Base-by-base conservation (phyloP, 2,888 invertebrate genomes). In the Pardosa pseudoannulata region DNA sequence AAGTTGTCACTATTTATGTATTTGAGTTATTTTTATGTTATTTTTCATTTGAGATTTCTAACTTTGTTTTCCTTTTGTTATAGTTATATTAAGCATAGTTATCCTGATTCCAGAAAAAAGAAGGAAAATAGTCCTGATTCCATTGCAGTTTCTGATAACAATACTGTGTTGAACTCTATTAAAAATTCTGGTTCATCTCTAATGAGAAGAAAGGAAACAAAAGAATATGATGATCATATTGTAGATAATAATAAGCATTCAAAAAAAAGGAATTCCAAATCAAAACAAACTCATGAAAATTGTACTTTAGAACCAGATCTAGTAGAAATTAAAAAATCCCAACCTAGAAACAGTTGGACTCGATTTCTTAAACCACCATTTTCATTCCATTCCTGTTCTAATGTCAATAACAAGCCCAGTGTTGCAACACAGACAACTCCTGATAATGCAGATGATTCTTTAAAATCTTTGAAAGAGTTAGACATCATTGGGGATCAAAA, bases 331-430 rank as follows among this genome's bases (percentile, higher is more conserved):
- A 87, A 80, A 65, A 87, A 87, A 56, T 80, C 86, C n/a, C 80
- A 78, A 64, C 56, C 81, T 23, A 7, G 87, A 78, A 87, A 78
- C 62, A 87, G 87, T 36, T 87, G 87, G 87, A 81, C 87, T 75
- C 76, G 80, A 11, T 87, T 87, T 46, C 41, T 87, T 29, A 87
- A 87, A 19, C 81, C 76, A 5, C 78, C 87, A 36, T 87, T 87
- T 87, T 76, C 81, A 32, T 87, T 87, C 46, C 72, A 71, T 64
- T 78, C 81, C 2, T 76, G 76, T 73, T 82, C 81, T 27, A 72
- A 79, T 79, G 23, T 80, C 46, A 72, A 76, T 73, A 81, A 82
- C 68, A 87, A 87, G 23, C 81, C 87, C 46, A 88, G 82, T 79
- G 88, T 82, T 56, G 88, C 83, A 0, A 88, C 88, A 13, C 88